Conservation (phyloP, 2,113 vertebrate genomes). For the Phalacrocorax carbo region DNA sequence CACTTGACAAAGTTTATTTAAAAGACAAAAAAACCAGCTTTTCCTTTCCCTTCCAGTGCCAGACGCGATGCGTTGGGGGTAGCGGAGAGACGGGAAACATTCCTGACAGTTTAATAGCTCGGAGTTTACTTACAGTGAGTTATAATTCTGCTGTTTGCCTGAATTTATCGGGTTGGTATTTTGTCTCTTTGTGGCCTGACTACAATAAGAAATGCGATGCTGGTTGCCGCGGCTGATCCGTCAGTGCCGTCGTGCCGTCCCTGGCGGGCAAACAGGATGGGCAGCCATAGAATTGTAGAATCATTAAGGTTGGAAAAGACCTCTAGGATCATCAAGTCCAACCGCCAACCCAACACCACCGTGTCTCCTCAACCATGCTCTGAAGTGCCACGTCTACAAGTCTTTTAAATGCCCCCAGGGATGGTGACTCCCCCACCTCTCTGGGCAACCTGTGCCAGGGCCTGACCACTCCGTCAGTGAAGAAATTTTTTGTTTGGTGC, state of each 20-base stretch:
- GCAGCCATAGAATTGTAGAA: no score
- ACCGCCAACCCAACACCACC: no score
- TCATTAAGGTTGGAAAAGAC: no score
- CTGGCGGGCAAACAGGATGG: neutral
- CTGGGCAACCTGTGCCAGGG: no score
- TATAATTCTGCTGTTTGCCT: neutral
- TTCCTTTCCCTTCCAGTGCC: neutral
- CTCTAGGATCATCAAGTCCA: no score
- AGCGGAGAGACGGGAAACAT: neutral
- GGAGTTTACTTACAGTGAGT: neutral
- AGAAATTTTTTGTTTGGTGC: neutral
- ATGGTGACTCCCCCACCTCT: no score
- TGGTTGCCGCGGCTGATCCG: fast-evolving
- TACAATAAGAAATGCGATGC: neutral
- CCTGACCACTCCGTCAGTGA: no score
- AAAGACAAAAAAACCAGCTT: neutral
- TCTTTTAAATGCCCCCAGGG: no score
- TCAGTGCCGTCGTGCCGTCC: neutral
- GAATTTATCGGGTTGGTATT: neutral
- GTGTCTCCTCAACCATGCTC: no score
- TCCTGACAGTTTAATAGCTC: conserved; percentile 38
- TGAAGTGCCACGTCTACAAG: no score
- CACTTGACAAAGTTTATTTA: conserved; percentile 23
- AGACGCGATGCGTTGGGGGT: neutral
- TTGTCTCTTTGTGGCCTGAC: neutral